phyloP scores from a whole-genome alignment of 2,888 invertebrate species.

The Smittia aterrima region DNA sequence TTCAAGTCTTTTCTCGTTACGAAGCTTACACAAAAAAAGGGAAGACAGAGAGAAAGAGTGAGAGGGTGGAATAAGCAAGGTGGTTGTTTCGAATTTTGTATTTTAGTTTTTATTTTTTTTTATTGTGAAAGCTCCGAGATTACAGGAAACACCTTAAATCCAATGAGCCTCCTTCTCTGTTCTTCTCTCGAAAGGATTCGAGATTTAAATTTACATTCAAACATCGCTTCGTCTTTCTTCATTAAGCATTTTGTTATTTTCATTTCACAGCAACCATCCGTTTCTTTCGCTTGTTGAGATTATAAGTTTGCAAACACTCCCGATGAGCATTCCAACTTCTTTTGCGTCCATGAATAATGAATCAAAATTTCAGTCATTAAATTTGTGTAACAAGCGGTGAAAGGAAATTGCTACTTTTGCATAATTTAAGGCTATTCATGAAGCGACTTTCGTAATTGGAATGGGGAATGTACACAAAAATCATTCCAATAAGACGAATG shows the following conservation, averaged over 20 bases:
- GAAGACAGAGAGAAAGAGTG: background rate
- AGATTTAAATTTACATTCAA: background rate
- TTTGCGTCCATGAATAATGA: background rate
- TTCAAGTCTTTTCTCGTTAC: background rate
- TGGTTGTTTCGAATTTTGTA: background rate
- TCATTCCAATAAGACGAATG: no score
- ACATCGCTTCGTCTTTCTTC: conserved; percentile 11
- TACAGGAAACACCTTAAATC: background rate
- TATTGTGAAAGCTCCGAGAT: background rate
- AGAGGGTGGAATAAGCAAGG: background rate
- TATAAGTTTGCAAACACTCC: background rate
- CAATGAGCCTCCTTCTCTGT: background rate
- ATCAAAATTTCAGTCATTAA: conserved; percentile 9
- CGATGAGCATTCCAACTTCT: background rate
- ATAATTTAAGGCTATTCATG: background rate
- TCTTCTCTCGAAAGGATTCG: background rate
- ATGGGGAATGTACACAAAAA: background rate
- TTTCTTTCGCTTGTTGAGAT: background rate
- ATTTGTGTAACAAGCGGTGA: conserved; percentile 7
- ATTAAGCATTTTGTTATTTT: conserved; percentile 36
- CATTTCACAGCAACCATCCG: background rate
- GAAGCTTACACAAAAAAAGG: background rate
- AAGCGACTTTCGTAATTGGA: background rate
- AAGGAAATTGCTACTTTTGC: conserved; percentile 13
- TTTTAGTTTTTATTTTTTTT: background rate